Evolutionary conservation across 2,797 vertebrate genomes (phyloP).

Genomic region (Cercopithecus hamlyni): DNA sequence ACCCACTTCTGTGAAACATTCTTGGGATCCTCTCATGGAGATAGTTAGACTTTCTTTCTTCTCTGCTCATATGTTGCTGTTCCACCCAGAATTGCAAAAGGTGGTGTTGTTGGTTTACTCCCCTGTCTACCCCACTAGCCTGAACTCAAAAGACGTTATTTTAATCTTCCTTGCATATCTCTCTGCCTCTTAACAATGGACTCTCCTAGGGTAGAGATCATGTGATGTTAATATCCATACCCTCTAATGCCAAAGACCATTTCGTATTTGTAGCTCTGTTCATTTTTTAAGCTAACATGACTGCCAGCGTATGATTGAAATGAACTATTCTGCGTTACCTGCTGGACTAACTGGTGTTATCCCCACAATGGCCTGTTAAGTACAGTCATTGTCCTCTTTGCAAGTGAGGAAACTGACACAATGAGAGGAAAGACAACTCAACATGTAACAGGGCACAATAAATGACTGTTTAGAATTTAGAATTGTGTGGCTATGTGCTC

Average conservation of each 20-base stretch:
- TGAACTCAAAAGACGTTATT: neutral
- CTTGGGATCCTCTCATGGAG: neutral
- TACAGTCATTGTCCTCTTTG: neutral
- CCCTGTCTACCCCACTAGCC: neutral
- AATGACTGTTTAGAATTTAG: neutral
- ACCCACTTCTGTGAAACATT: neutral
- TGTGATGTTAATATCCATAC: too few species aligned
- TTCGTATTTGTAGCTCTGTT: neutral
- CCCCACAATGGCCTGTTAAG: neutral
- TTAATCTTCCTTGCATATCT: neutral
- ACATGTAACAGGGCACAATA: rapidly evolving
- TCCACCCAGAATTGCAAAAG: neutral
- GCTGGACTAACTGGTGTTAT: neutral
- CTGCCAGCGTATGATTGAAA: neutral
- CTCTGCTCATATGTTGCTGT: rapidly evolving
- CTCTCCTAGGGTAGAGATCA: too few species aligned
- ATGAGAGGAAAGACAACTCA: neutral
- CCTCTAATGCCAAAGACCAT: too few species aligned
- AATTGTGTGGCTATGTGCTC: neutral
- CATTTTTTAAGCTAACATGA: neutral
- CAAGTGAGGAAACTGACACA: neutral
- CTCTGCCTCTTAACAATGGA: neutral
- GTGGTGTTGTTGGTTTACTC: neutral
- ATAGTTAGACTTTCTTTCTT: neutral
- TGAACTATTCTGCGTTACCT: neutral